Evolutionary conservation across 2,888 invertebrate genomes (phyloP).

Genomic region (Xylota sylvarum): DNA sequence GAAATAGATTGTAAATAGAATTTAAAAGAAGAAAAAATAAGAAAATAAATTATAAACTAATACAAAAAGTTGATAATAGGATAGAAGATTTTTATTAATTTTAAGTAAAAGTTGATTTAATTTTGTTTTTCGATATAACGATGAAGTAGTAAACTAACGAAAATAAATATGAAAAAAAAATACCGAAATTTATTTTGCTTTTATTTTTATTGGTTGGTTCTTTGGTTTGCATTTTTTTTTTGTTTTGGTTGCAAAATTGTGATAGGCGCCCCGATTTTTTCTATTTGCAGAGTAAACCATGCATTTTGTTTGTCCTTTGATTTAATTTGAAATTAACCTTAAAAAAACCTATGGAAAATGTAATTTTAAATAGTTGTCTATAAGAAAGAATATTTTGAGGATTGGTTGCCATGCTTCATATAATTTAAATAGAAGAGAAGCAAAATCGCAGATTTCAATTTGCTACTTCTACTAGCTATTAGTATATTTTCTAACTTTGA

Average conservation of each 20-base stretch:
- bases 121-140: slow-evolving; percentile 54
- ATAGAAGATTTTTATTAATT: slow-evolving; percentile 57
- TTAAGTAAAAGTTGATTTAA: slow-evolving; percentile 38
- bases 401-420: too few relatives aligned
- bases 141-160: slow-evolving; percentile 67
- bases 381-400: too few relatives aligned
- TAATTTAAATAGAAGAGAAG: too few relatives aligned
- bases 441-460: too few relatives aligned
- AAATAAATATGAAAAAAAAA: slow-evolving; percentile 54
- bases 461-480: too few relatives aligned
- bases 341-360: too few relatives aligned
- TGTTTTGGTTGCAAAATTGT: slow-evolving; percentile 6
- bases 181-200: slow-evolving; percentile 19
- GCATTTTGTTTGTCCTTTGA: too few relatives aligned
- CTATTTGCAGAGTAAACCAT: not conserved
- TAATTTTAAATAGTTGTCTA: too few relatives aligned
- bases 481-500: too few relatives aligned
- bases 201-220: slow-evolving; percentile 4
- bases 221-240: slow-evolving; percentile 29
- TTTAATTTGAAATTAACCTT: not conserved
- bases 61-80: slow-evolving; percentile 58
- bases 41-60: slow-evolving; percentile 37
- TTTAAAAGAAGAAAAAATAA: slow-evolving; percentile 34
- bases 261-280: not conserved
- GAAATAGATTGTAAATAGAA: slow-evolving; percentile 47